Evolutionary conservation across 2,888 invertebrate species (phyloP), one percentile per base, ranked within the genome.

Genomic region (Fragum fragum): DNA sequence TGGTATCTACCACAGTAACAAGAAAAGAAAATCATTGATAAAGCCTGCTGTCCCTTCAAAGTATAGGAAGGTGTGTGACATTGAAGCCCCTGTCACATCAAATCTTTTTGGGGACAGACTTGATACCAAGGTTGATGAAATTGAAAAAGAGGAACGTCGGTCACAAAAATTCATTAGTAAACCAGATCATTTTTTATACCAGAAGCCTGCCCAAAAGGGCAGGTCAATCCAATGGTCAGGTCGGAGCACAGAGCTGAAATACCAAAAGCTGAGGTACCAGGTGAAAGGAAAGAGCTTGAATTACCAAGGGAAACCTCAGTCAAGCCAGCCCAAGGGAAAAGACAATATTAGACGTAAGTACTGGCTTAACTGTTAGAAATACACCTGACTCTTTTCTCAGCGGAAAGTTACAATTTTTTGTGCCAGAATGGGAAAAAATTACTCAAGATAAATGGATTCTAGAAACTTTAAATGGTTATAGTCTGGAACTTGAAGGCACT

Each of bases 381-480:
- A 72, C 69, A 18, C 36, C 63, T n/a, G 53, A 76, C 6, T 61
- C 57, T 23, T 81, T 76, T 73, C 1, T n/a, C 23, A 76, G 63
- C 16, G 81, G 76, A 2, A 69, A 76, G 61, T 59, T 57, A 28
- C 42, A 39, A 77, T 23, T 39, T 0, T 36, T 36, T 32, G 28
- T 63, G 16, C 11, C 55, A 9, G 52, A 42, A 39, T 74, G 74
- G 74, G 18, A 18, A 21, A 68, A 69, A 73, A 39, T 79, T 14
- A 73, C 79, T 21, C 39, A 29, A 29, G 73, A 79, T 52, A 68
- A 47, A 68, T 79, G 69, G 73, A 79, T 73, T 21, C 52, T 79
- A 16, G 16, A 69, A 70, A 79, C 79, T 28, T 36, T 74, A 14
- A 36, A n/a, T 52, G 74, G 74, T 18, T 79, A 73, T 21, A 21